Conservation (phyloP, 2,888 invertebrate genomes). For the Perdita meconis region DNA sequence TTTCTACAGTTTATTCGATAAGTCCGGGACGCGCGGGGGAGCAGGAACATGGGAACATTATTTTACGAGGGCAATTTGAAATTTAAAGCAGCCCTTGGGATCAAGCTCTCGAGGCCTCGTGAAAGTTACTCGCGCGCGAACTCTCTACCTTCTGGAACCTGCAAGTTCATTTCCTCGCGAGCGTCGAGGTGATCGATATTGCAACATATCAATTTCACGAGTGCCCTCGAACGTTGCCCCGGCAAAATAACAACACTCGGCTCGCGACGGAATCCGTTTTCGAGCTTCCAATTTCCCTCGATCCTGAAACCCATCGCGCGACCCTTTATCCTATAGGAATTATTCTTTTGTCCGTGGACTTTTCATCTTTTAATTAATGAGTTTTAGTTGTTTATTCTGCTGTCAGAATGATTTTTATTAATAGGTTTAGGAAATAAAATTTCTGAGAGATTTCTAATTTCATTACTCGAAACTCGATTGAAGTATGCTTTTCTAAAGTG, state of each 20-base stretch:
- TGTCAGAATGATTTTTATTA: too few species aligned
- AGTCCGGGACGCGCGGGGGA: constrained; percentile 8
- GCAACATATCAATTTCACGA: constrained; percentile 31
- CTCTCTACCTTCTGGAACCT: neutral
- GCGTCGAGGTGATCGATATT: constrained; percentile 24
- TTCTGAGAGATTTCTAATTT: too few species aligned
- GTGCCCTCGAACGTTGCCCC: neutral
- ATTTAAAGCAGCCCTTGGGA: constrained; percentile 17
- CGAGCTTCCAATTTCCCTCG: neutral
- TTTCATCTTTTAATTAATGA: constrained; percentile 5
- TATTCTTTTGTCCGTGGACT: neutral
- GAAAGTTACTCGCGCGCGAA: constrained; percentile 23
- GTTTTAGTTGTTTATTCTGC: too few species aligned
- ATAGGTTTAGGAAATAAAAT: too few species aligned
- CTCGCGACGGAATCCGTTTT: constrained; percentile 6
- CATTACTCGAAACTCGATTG: too few species aligned
- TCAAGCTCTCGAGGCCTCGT: neutral
- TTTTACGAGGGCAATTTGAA: constrained; percentile 38
- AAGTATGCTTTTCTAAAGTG: too few species aligned
- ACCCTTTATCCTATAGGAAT: neutral
- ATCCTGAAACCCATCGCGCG: neutral
- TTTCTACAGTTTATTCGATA: constrained; percentile 35
- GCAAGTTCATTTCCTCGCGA: constrained; percentile 31
- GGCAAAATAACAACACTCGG: constrained; percentile 5
- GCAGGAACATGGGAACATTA: constrained; percentile 15